Evolutionary conservation across 2,113 vertebrate species (phyloP), one percentile per base, ranked within the genome.

Genomic region (Chauna torquata): DNA sequence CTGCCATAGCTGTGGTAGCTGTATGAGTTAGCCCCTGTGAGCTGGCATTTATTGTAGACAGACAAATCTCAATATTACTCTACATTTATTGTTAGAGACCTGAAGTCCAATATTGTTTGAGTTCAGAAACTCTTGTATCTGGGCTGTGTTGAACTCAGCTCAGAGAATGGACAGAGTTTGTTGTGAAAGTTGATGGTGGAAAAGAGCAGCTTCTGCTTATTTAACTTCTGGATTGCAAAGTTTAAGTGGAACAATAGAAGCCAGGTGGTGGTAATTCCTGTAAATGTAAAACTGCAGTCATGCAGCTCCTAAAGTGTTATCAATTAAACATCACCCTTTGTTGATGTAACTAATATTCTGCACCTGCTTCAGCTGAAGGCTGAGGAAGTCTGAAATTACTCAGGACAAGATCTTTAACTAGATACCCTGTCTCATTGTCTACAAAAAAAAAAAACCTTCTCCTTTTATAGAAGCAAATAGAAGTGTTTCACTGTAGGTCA

Each of bases 291-390:
- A 55, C 52, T 64, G 18, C 42, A 80, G 44, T 34, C 28, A 34
- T 0, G 1, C 24, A 82, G 47, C 34, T 68, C 40, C 61, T 55
- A 0, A 9, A 20, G 11, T 16, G 13, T 6, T 66, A 20, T 8
- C n/a, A 84, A 50, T 36, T 82, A 66, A 78, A 68, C 8, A 4
- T 36, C 84, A 1, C 32, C 25, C 84, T 57, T 49, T 88, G 11
- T 74, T 64, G 36, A 14, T 55, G 20, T 24, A 30, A 42, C 45
- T 44, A 66, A 50, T 49, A 38, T 3, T 78, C 24, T 90, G 59
- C 12, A 45, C 40, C 34, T 92, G 52, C 74, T 82, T 88, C 74
- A 65, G 16, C 38, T 74, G 55, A 65, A 89, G 32, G 13, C 30
- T 90, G 58, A 42, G 42, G 23, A 54, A 23, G 42, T 82, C n/a